A percentile compares a stretch with the other conserved stretches of the same genome.
phyloP scores from a whole-genome alignment of 2,888 invertebrate genomes.

The Ditula angustiorana region DNA sequence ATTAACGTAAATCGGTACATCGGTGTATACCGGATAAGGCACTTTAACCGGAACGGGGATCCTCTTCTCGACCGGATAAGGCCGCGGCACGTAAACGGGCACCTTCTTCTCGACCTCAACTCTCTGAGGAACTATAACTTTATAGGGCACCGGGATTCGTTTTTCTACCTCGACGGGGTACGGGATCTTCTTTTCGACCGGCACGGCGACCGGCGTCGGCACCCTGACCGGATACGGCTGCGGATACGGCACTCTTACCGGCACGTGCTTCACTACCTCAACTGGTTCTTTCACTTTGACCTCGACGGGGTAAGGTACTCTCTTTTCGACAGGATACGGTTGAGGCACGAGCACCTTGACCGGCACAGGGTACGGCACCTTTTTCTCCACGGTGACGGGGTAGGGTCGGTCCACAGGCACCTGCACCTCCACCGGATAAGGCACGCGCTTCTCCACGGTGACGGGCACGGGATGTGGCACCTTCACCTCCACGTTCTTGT shows the following conservation, averaged over 20 bases:
- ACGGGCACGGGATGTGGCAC: conserved; percentile 74
- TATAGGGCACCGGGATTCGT: conserved; percentile 66
- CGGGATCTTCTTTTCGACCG: conserved; percentile 76
- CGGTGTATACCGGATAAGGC: conserved; percentile 47
- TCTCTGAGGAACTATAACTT: conserved; percentile 45
- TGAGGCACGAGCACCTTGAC: conserved; percentile 76
- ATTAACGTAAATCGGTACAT: conserved; percentile 51
- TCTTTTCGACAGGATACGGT: conserved; percentile 83
- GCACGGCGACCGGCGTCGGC: conserved; percentile 80
- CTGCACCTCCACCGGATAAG: conserved; percentile 70
- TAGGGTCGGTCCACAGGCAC: conserved; percentile 73
- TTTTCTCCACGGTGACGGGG: conserved; percentile 74
- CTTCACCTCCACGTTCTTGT: conserved; percentile 73
- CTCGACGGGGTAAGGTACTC: conserved; percentile 80
- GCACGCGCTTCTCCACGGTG: conserved; percentile 74
- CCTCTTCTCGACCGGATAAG: conserved; percentile 66
- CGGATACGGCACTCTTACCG: conserved; percentile 70
- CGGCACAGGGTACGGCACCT: conserved; percentile 74
- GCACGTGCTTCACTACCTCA: conserved; percentile 76
- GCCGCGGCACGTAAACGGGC: conserved; percentile 53
- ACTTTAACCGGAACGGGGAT: conserved; percentile 64
- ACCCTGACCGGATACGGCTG: conserved; percentile 84
- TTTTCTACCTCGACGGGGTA: conserved; percentile 80
- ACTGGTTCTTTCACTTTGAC: conserved; percentile 76
- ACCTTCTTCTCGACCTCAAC: conserved; percentile 74